phyloP scores from a whole-genome alignment of 2,888 invertebrate genomes.

The Thera obeliscata region DNA sequence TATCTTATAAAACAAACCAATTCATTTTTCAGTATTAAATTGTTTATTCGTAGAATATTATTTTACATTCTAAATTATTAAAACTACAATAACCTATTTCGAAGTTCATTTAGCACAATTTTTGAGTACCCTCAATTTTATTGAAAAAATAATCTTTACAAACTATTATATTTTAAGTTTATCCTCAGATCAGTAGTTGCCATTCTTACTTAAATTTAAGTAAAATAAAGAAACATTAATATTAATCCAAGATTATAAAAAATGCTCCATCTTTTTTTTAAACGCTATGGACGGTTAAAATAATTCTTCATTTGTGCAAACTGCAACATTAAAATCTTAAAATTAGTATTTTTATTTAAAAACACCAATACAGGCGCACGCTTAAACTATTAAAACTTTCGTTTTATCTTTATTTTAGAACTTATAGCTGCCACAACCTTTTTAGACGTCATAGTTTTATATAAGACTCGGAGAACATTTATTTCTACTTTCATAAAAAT shows the following conservation, averaged over 20 bases:
- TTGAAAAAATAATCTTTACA: conserved; percentile 2
- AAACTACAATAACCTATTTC: neutral
- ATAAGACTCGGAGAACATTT: no score
- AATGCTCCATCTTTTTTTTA: neutral
- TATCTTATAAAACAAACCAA: neutral
- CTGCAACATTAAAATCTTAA: neutral
- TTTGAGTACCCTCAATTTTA: conserved; percentile 1
- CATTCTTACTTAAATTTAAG: neutral
- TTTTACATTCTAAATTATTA: neutral
- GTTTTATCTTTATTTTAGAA: neutral
- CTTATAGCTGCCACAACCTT: neutral
- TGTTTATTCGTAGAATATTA: conserved; percentile 11
- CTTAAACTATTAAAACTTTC: neutral
- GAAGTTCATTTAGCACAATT: neutral
- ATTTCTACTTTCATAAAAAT: no score
- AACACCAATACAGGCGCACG: neutral
- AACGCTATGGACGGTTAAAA: conserved; percentile 5
- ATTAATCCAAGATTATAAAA: neutral
- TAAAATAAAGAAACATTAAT: neutral
- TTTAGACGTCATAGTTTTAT: no score
- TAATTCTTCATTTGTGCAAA: neutral
- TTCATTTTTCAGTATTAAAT: neutral
- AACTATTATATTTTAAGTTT: neutral
- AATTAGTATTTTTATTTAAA: neutral
- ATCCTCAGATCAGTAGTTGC: neutral